Base-by-base conservation (phyloP, 1,140 invertebrate genomes). In the Drosophila grimshawi region DNA sequence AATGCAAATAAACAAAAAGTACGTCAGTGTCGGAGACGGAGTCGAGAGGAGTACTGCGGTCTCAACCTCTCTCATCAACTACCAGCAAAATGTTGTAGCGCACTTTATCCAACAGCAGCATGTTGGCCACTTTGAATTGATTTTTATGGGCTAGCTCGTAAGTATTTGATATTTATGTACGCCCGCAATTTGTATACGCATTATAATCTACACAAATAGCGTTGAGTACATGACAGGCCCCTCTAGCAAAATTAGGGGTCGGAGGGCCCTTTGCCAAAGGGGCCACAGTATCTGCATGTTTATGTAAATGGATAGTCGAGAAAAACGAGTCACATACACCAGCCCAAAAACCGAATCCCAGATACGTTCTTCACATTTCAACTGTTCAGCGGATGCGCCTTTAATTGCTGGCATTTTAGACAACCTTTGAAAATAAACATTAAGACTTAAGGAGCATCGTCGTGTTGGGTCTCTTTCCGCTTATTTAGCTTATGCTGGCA, bases 1-100 rank as follows among this genome's bases (percentile, higher is more conserved):
- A 88, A 89, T 89, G 85, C 83, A 88, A 83, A 88, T 88, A 88
- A 88, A 88, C 83, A 88, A 80, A 89, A 73, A 78, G 64, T 67
- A 43, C 43, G 65, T 67, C 43, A 63, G 57, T 51, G 51, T 29
- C 2, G 33, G 29, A 45, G 10, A 27, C 29, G 30, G 57, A 46
- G 30, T 19, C 19, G 19, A 11, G 46, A 32, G 46, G 29, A 46
- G 7, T 19, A 2, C 30, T 39, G 61, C 8, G 61, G 10, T n/a
- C 30, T 33, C 30, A 71, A 52, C 10, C 10, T n/a, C 35, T n/a
- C 30, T 32, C 33, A 60, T 30, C 3, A 56, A 37, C 55, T 41
- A 41, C 8, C 39, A 43, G n/a, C 39, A 43, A 43, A 43, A 43
- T 43, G 10, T 43, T 19, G 19, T 19, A 19, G 19, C 19, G 19